Base-by-base conservation (phyloP, 2,797 vertebrate species). In the Linurgus olivaceus region DNA sequence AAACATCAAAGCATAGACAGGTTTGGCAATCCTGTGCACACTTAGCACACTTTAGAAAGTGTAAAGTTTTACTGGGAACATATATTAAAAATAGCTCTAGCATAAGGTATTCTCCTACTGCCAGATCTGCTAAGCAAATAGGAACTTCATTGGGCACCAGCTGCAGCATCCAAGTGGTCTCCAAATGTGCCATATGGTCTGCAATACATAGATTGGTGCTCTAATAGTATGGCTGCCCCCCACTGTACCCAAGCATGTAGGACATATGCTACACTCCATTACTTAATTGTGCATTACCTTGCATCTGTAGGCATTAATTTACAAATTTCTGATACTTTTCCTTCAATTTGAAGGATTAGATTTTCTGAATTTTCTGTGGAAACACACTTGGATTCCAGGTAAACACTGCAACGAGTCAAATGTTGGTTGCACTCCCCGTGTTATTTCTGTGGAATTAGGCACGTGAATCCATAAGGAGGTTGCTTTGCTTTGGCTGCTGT, bases 101-200 rank as follows among this genome's bases (percentile, higher is more conserved):
- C 93, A 96, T 80, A 95, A 96, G 93, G 90, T 96, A 66, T 86
- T 91, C 73, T 93, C 61, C 50, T 75, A 51, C 89, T 95, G 92
- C 65, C 85, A 95, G 91, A 72, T 88, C 70, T 95, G 51, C 79
- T 94, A 70, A 91, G 86, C 84, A 94, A 91, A 74, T 74, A 89
- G 84, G 75, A 95, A 68, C 61, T 91, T 92, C 65, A 70, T 87
- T 88, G 82, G 93, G 52, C 58, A 92, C 68, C 94, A 96, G 94
- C 75, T 94, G 93, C 76, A 93, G 76, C 89, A 86, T 95, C 87
- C 92, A 96, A 96, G 94, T 75, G 82, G 82, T 94, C 94, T 91
- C 62, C 79, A 93, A 93, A 75, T 90, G 66, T 83, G 87, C 75
- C 96, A 97, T 94, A 94, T 95, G 96, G 95, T 96, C 82, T 93